A percentile compares a stretch with the other conserved stretches of the same genome.
Conservation (phyloP, 2,888 invertebrate genomes). For the Orchesellides sinensis region DNA sequence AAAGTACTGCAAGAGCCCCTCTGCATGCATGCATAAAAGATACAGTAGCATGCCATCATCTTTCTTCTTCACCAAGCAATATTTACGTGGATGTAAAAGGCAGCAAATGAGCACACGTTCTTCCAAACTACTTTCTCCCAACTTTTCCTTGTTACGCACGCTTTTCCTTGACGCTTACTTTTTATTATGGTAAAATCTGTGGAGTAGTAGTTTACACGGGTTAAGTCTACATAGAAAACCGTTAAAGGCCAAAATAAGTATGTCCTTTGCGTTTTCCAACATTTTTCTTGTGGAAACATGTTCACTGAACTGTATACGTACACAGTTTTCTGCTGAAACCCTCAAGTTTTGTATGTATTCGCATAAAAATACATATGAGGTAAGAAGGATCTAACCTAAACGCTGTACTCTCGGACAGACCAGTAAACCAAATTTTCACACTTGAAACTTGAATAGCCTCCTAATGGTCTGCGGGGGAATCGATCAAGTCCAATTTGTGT, state of each 20-base stretch:
- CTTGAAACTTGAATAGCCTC: conserved; percentile 52
- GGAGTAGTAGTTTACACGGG: background rate
- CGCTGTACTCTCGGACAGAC: background rate
- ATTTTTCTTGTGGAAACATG: background rate
- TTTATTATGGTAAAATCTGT: background rate
- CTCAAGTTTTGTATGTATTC: no score
- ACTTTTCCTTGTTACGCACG: background rate
- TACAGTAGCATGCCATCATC: no score
- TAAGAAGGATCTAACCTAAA: background rate
- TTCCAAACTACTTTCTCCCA: background rate
- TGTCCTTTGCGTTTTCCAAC: background rate
- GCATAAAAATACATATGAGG: no score
- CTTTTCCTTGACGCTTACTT: background rate
- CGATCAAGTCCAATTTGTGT: conserved; percentile 48
- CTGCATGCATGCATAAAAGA: no score
- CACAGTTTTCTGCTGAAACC: no score
- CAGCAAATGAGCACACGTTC: background rate
- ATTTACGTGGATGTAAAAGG: background rate
- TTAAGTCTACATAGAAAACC: background rate
- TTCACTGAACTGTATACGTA: background rate
- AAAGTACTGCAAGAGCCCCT: no score
- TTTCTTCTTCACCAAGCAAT: background rate
- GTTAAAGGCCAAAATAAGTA: background rate
- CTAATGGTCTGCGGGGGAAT: conserved; percentile 50
- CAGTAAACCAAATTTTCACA: conserved; percentile 26